These are phyloP conservation scores for Pterocles burchelli DNA, from an alignment of 2,113 vertebrate species.

Conservation along the genomic window DNA sequence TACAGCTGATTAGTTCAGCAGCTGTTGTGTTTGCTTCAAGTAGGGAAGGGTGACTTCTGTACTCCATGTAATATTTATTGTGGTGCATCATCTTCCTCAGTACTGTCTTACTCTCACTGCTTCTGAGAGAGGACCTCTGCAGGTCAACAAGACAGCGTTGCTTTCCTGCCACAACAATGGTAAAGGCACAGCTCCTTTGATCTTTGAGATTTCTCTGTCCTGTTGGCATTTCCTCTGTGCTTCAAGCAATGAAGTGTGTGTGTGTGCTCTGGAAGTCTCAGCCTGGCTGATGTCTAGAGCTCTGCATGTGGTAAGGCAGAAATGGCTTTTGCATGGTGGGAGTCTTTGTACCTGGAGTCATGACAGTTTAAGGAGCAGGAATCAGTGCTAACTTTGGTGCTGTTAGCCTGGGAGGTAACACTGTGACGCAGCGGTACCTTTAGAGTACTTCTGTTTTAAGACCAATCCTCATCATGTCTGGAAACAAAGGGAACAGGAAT, in stretches of 20 bases:
- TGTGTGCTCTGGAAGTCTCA: not conserved
- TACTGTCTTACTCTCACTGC: not conserved
- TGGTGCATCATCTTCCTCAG: rapidly evolving
- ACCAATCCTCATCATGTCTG: not conserved
- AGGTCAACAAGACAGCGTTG: not conserved
- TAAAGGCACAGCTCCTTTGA: not conserved
- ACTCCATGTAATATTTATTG: not conserved
- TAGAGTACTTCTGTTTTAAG: not conserved
- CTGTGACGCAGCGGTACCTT: not conserved
- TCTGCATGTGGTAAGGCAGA: not conserved
- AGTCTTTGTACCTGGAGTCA: not conserved
- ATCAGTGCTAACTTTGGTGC: rapidly evolving
- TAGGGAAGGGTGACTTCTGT: not conserved
- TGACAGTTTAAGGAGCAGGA: not conserved
- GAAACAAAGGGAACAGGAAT: not conserved
- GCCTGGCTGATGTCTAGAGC: not conserved
- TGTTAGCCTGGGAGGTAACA: not conserved
- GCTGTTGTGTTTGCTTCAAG: not conserved
- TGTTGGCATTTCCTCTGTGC: not conserved
- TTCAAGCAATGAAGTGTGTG: not conserved
- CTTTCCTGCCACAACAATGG: not conserved
- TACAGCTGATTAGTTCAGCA: not conserved
- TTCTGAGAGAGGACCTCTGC: not conserved
- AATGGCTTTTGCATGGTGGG: not conserved
- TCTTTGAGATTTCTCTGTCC: not conserved